These are phyloP conservation scores for Myotis planiceps DNA, from an alignment of 2,797 vertebrate genomes.

Conservation along the genomic window DNA sequence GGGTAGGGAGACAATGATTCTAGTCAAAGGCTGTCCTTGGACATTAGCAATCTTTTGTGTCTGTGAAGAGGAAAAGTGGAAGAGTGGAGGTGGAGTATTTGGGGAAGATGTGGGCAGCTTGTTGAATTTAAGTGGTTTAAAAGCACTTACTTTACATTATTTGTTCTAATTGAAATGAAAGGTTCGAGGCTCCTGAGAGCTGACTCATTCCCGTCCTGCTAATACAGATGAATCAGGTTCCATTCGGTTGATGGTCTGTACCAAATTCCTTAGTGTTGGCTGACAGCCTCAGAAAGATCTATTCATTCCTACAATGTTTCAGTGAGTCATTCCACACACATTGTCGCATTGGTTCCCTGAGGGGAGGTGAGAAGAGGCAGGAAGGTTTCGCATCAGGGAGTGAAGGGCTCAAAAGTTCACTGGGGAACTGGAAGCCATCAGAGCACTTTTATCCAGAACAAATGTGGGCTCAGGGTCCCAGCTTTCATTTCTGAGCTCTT, in stretches of 20 bases:
- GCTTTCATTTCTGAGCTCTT: neutral
- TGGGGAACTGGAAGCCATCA: neutral
- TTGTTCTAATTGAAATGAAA: slow-evolving; percentile 71
- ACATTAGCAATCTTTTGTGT: neutral
- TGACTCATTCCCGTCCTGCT: slow-evolving; percentile 49
- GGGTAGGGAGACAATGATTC: neutral
- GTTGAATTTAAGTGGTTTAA: slow-evolving; percentile 63
- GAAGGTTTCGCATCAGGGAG: neutral
- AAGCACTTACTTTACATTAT: slow-evolving; percentile 68
- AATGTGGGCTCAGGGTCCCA: neutral
- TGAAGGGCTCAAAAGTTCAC: neutral
- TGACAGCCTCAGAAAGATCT: slow-evolving; percentile 50
- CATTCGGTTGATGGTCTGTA: slow-evolving; percentile 49
- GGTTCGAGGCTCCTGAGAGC: neutral
- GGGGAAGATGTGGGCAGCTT: slow-evolving; percentile 46
- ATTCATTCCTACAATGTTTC: slow-evolving; percentile 34
- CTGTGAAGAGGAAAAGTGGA: neutral
- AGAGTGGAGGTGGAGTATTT: slow-evolving; percentile 35
- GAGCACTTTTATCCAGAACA: neutral
- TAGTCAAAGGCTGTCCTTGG: neutral
- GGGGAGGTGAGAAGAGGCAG: neutral
- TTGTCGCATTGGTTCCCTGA: neutral
- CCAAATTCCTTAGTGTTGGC: slow-evolving; percentile 60
- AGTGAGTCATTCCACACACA: slow-evolving; percentile 65
- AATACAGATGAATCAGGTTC: slow-evolving; percentile 54